Base-by-base conservation (phyloP, 30 jellyfish, hydroid and myxozoan genomes). In the Pelagia noctiluca region DNA sequence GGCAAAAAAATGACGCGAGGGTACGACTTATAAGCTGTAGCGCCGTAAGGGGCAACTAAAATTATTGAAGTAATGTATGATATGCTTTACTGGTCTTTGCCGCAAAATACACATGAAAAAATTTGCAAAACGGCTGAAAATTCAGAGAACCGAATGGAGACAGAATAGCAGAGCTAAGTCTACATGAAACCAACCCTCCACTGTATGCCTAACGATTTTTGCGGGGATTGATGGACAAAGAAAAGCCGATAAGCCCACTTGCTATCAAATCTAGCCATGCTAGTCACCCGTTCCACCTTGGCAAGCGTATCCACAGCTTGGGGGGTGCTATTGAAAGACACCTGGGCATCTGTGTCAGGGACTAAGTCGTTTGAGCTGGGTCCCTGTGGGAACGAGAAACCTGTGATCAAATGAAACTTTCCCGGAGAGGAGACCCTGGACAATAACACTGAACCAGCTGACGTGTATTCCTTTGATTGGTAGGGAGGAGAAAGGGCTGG, bases 381-480 rank as follows among this genome's bases (percentile, higher is more conserved):
- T 18, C 93, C 89, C 12, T 19, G 63, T 2, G 97, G 97, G 35
- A 19, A 78, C n/a, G n/a, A 80, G 21, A 82, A 50, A 48, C 72
- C 90, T 4, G 94, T 67, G 52, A 80, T 82, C 36, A 89, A 42
- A 31, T 95, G 86, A 69, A 78, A 89, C 70, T 89, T 81, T 18
- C 94, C 94, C 34, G 79, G 89, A 16, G 77, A 24, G 3, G 93
- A n/a, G n/a, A n/a, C n/a, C 69, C 63, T 80, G 80, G 2, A 90
- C 95, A 47, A 89, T 80, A 11, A 80, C 94, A 12, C 97, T 95
- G 65, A 89, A 80, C 12, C 95, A 64, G 71, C 71, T 89, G 5
- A 89, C 50, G 29, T 78, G 96, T 26, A 81, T 12, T 26, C 66
- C 50, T 32, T 42, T 53, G 35, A 78, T 28, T 5, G 96, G 96